Conservation (phyloP, 2,113 vertebrate genomes). For the Donacobius atricapilla region DNA sequence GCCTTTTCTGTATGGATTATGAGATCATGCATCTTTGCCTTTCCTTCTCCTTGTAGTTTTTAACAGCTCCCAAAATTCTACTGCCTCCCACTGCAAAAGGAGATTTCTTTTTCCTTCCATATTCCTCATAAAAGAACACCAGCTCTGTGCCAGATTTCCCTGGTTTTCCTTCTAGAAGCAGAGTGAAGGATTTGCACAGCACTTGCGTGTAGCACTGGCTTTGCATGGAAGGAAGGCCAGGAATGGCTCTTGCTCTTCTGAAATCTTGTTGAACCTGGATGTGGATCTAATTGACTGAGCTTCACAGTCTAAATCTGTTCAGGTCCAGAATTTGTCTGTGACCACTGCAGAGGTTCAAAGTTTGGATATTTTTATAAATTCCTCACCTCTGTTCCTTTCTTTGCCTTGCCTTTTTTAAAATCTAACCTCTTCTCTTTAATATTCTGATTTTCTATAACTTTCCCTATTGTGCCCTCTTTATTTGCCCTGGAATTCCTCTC, state of each 20-base stretch:
- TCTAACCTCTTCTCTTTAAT: not conserved
- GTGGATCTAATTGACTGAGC: not conserved
- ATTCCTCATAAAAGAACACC: not conserved
- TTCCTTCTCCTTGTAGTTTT: not conserved
- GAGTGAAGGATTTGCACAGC: not conserved
- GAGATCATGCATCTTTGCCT: not conserved
- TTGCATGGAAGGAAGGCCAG: not conserved
- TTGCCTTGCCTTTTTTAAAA: not conserved
- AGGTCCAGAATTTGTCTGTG: not conserved
- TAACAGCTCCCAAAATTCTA: not conserved
- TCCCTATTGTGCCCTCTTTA: not conserved
- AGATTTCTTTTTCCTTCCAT: not conserved
- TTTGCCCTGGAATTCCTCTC: not conserved
- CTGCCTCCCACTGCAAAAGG: not conserved
- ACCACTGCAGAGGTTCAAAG: not conserved
- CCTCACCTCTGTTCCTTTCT: not conserved
- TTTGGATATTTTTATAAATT: not conserved
- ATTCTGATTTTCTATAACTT: not conserved
- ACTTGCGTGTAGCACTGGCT: not conserved
- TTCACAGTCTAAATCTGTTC: not conserved
- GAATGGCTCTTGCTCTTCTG: not conserved
- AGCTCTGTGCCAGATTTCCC: not conserved
- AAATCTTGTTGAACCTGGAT: not conserved
- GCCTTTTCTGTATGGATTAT: not conserved
- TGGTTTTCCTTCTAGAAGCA: not conserved